Conservation (phyloP, 2,888 invertebrate species). For the Lithophane socia region DNA sequence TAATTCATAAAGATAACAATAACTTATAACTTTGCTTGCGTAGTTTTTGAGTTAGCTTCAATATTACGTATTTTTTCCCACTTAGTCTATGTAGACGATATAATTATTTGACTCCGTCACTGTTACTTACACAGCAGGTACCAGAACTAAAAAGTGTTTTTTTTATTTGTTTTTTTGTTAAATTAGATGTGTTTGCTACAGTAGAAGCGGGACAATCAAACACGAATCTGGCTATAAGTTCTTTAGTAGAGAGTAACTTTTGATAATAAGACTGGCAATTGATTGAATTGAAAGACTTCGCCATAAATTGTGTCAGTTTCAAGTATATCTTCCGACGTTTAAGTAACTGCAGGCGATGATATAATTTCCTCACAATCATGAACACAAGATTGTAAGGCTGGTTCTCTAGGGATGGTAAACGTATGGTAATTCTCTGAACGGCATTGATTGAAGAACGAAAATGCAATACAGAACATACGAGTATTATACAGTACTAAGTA, state of each 20-base stretch:
- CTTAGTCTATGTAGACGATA: too few relatives aligned
- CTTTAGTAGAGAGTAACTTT: neutral
- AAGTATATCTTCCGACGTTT: constrained; percentile 21
- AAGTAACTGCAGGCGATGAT: constrained; percentile 16
- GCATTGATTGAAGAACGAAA: neutral
- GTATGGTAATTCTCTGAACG: neutral
- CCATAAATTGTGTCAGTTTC: constrained; percentile 27
- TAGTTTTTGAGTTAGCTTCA: too few relatives aligned
- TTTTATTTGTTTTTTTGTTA: too few relatives aligned
- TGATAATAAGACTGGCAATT: constrained; percentile 1
- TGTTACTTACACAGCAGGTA: too few relatives aligned
- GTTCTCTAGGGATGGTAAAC: constrained; percentile 28
- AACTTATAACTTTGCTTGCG: too few relatives aligned
- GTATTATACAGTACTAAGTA: too few relatives aligned
- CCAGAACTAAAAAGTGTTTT: too few relatives aligned
- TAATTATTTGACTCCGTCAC: too few relatives aligned
- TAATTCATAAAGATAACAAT: too few relatives aligned
- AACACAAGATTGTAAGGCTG: constrained; percentile 26
- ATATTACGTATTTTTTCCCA: too few relatives aligned
- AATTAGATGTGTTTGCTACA: neutral
- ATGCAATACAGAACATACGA: too few relatives aligned
- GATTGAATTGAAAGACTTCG: constrained; percentile 7
- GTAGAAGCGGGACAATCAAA: neutral
- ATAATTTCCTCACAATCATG: constrained; percentile 32
- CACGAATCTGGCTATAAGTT: neutral